A percentile compares a stretch with the other conserved stretches of the same genome.
phyloP scores from a whole-genome alignment of 2,888 invertebrate species.

The Apotomis capreana region DNA sequence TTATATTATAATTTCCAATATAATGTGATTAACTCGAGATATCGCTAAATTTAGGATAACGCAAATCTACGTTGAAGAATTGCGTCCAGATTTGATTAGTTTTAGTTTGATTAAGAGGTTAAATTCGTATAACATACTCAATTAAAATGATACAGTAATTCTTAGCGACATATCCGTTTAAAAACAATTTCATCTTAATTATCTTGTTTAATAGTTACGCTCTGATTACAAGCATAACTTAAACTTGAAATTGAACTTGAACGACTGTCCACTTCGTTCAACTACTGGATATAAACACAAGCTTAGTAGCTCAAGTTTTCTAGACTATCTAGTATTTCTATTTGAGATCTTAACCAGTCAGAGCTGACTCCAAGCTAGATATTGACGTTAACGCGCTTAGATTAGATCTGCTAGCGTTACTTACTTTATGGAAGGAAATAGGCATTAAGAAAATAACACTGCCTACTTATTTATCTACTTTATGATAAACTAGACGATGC shows the following conservation, averaged over 20 bases:
- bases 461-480: neutral
- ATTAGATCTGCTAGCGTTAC: neutral
- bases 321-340: slow-evolving; percentile 20
- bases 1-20: no score
- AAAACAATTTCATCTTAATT: neutral
- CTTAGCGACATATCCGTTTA: slow-evolving; percentile 4
- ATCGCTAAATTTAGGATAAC: no score
- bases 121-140: no score
- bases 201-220: slow-evolving; percentile 11
- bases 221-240: neutral
- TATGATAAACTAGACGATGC: no score
- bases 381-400: slow-evolving; percentile 11
- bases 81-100: neutral
- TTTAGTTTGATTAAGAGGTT: no score
- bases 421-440: neutral
- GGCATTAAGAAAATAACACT: neutral
- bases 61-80: neutral
- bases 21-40: no score
- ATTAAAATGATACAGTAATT: neutral
- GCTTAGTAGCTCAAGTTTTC: neutral
- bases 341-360: slow-evolving; percentile 21
- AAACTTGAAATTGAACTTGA: slow-evolving; percentile 19
- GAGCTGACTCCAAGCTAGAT: slow-evolving; percentile 2
- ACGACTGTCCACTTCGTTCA: neutral
- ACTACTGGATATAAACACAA: neutral